These are phyloP conservation scores for Tetranychus truncatus DNA, from an alignment of 2,888 invertebrate species.

Conservation along the genomic window DNA sequence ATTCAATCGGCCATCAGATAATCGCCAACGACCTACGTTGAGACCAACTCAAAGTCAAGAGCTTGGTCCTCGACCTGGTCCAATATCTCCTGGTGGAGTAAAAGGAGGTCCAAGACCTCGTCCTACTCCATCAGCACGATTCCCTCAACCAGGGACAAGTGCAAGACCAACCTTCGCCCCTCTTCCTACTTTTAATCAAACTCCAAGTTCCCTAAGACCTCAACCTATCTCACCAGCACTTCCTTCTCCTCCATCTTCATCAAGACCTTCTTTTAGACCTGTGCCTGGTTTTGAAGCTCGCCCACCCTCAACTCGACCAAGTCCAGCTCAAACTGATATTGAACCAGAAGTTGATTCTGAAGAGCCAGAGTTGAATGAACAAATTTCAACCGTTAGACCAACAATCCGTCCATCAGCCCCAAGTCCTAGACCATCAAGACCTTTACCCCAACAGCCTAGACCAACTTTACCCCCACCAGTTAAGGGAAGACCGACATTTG, in stretches of 20 bases:
- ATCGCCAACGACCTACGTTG: background rate
- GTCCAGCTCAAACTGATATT: background rate
- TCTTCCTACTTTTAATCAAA: background rate
- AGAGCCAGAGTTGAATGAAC: background rate
- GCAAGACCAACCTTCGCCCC: constrained; percentile 1
- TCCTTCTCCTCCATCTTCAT: background rate
- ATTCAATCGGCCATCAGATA: background rate
- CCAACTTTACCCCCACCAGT: background rate
- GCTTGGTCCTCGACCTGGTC: background rate
- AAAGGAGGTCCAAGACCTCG: constrained; percentile 6
- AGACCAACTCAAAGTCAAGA: background rate
- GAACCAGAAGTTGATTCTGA: background rate
- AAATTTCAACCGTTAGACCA: background rate
- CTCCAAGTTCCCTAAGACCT: background rate
- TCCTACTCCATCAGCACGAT: background rate
- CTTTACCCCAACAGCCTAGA: background rate
- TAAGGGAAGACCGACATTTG: background rate
- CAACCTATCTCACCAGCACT: background rate
- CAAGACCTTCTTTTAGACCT: background rate
- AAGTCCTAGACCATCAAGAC: background rate
- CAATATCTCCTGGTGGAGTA: background rate
- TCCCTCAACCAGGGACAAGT: background rate
- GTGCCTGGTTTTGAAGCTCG: constrained; percentile 1
- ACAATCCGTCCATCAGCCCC: background rate
- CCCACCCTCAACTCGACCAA: background rate